phyloP scores from a whole-genome alignment of 2,797 vertebrate species.

The Acipenser oxyrinchus region DNA sequence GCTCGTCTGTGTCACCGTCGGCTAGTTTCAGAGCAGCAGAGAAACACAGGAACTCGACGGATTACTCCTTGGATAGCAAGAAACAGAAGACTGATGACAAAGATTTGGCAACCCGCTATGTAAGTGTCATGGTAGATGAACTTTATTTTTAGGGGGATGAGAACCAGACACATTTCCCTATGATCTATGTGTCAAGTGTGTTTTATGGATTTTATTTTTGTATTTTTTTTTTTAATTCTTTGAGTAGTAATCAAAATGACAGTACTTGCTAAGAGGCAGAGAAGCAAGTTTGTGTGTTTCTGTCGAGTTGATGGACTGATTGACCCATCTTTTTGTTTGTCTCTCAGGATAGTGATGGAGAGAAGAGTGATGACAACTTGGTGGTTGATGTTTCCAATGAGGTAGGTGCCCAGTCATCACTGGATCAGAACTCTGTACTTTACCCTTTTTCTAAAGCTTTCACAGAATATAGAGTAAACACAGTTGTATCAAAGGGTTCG shows the following conservation, averaged over 20 bases:
- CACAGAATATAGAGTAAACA: no score
- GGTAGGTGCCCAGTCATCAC: constrained; percentile 49
- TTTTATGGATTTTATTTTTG: not conserved
- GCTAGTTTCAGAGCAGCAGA: constrained; percentile 84
- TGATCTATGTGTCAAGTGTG: not conserved
- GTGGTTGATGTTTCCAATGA: constrained; percentile 98
- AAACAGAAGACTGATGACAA: constrained; percentile 93
- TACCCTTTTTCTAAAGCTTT: no score
- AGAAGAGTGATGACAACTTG: constrained; percentile 94
- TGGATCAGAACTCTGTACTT: no score
- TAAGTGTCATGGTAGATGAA: constrained; percentile 38
- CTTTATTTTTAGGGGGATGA: not conserved
- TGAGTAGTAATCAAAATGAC: not conserved
- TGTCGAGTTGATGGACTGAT: no score
- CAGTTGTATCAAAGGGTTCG: no score
- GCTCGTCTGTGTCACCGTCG: constrained; percentile 85
- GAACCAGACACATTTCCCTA: not conserved
- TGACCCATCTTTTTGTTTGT: no score
- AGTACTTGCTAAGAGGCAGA: no score
- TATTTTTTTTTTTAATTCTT: not conserved
- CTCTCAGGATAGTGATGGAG: constrained; percentile 90
- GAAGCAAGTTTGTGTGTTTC: no score
- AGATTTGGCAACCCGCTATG: constrained; percentile 73
- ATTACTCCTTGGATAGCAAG: constrained; percentile 85
- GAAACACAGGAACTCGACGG: constrained; percentile 83